phyloP scores from a whole-genome alignment of 2,113 vertebrate species.

The Mustelus asterias region DNA sequence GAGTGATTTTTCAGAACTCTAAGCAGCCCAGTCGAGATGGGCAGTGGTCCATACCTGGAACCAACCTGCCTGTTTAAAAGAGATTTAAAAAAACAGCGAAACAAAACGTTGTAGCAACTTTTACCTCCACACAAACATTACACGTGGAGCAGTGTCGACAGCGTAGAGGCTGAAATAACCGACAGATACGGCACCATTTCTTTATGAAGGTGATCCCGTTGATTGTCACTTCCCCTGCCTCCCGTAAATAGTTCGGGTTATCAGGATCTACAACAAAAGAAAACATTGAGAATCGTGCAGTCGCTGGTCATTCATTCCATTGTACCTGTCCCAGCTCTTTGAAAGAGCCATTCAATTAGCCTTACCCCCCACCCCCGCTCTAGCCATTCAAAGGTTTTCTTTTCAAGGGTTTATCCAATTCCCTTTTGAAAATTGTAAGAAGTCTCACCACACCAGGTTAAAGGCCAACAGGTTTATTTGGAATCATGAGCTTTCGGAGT shows the following conservation, averaged over 20 bases:
- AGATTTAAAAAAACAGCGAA: background rate
- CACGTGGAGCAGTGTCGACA: background rate
- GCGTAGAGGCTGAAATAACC: background rate
- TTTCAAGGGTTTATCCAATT: background rate
- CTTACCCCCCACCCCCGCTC: background rate
- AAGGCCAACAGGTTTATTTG: too few relatives aligned
- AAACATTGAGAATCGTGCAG: too few relatives aligned
- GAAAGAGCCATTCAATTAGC: too few relatives aligned
- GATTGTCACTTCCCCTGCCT: background rate
- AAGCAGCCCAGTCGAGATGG: background rate
- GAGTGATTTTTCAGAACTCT: background rate
- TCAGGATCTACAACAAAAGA: background rate
- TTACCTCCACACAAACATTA: conserved; percentile 11
- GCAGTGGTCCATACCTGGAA: background rate
- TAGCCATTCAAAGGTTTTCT: background rate
- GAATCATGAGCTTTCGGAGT: too few relatives aligned
- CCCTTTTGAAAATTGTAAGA: background rate
- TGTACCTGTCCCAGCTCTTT: too few relatives aligned
- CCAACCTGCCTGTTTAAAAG: background rate
- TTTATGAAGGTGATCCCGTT: background rate
- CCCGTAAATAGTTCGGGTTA: background rate
- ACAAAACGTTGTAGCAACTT: background rate
- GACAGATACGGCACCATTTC: background rate
- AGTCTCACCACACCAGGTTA: too few relatives aligned
- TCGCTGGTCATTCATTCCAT: too few relatives aligned